Evolutionary conservation across 1,140 invertebrate species (phyloP).

Genomic region (Aricia agestis): DNA sequence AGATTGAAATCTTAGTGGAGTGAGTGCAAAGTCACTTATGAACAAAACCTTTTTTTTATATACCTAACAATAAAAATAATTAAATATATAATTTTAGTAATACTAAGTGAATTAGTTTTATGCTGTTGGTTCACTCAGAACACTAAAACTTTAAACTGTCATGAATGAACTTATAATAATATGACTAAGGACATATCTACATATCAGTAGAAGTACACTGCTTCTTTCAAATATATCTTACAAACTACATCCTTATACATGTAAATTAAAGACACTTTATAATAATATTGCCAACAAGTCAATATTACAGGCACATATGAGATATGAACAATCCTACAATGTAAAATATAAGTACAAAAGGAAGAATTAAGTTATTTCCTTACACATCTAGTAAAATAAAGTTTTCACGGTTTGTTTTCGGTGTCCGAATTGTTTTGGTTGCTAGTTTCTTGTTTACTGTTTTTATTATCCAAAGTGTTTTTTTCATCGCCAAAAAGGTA

Average conservation of each 20-base stretch:
- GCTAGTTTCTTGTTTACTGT: conserved; percentile 59
- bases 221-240: not conserved
- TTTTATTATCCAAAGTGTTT: conserved; percentile 47
- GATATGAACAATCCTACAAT: conserved; percentile 56
- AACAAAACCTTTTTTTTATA: not conserved
- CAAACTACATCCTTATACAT: conserved; percentile 18
- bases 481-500: conserved; percentile 75
- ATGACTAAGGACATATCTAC: conserved; percentile 1
- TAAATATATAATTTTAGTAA: not conserved
- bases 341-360: conserved; percentile 66
- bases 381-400: conserved; percentile 38
- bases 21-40: not conserved
- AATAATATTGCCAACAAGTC: conserved; percentile 56
- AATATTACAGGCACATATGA: conserved; percentile 68
- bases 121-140: not conserved
- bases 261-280: conserved; percentile 32
- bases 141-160: not conserved
- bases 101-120: not conserved
- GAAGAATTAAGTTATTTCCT: conserved; percentile 58
- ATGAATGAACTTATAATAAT: not conserved
- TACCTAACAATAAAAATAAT: not conserved
- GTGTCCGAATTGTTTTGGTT: conserved; percentile 42
- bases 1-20: conserved; percentile 5
- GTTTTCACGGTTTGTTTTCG: conserved; percentile 58
- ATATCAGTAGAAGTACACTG: not conserved